Evolutionary conservation across 2,888 invertebrate genomes (phyloP).

Genomic region (Galerucella calmariensis): DNA sequence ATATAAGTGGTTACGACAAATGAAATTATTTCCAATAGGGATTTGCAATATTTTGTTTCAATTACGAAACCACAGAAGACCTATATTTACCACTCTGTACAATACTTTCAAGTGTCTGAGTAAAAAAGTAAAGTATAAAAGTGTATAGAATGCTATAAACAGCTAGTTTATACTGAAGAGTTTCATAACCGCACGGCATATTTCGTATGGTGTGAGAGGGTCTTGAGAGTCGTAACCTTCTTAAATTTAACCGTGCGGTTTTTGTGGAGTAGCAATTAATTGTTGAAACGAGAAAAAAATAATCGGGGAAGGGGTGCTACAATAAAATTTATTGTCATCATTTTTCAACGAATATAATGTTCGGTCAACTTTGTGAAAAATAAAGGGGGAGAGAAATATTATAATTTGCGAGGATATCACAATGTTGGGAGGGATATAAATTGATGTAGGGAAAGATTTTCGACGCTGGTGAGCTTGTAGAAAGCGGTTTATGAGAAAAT

Average conservation of each 20-base stretch:
- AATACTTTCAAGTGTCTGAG: no score
- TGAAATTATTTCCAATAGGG: no score
- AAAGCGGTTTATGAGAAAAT: slow-evolving; percentile 10
- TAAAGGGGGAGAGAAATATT: slow-evolving; percentile 27
- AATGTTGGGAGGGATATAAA: slow-evolving; percentile 27
- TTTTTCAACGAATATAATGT: slow-evolving; percentile 34
- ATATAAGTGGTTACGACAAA: slow-evolving; percentile 7
- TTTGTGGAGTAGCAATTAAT: slow-evolving; percentile 26
- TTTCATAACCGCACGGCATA: not conserved
- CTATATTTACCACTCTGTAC: no score
- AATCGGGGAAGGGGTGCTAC: slow-evolving; percentile 23
- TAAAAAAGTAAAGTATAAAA: no score
- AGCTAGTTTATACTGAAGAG: no score
- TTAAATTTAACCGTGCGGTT: not conserved
- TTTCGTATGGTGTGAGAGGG: not conserved
- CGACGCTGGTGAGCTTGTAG: slow-evolving; percentile 9
- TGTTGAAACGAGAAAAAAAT: slow-evolving; percentile 24
- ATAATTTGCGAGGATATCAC: slow-evolving; percentile 31
- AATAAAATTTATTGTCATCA: slow-evolving; percentile 36
- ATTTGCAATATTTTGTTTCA: no score
- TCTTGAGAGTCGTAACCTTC: not conserved
- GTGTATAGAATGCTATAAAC: no score
- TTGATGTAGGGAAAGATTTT: slow-evolving; percentile 30
- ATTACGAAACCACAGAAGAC: no score
- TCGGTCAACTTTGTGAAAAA: slow-evolving; percentile 24